phyloP scores from a whole-genome alignment of 2,113 vertebrate genomes.

The Microtus pennsylvanicus region DNA sequence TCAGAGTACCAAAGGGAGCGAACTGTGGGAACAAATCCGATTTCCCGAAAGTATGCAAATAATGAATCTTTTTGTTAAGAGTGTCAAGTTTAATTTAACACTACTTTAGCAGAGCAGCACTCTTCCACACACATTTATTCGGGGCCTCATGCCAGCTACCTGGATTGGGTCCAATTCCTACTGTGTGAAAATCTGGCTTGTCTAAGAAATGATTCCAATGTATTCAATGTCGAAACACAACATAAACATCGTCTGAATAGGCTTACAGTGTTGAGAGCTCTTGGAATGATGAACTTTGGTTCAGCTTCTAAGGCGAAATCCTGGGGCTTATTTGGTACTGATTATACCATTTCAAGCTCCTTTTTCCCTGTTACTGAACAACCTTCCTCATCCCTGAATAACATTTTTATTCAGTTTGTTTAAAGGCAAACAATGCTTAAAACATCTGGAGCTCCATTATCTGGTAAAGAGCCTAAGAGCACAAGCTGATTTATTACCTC shows the following conservation, averaged over 20 bases:
- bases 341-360: conserved; percentile 38
- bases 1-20: conserved; percentile 56
- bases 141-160: conserved; percentile 45
- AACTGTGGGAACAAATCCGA: conserved; percentile 69
- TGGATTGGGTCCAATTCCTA: conserved; percentile 70
- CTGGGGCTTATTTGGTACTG: conserved; percentile 40
- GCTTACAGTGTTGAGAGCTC: conserved; percentile 56
- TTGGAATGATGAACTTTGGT: conserved; percentile 57
- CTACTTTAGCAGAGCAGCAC: conserved; percentile 42
- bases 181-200: conserved; percentile 72
- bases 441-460: conserved; percentile 46
- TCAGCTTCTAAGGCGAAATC: conserved; percentile 55
- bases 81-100: conserved; percentile 74
- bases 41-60: conserved; percentile 64
- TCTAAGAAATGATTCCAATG: conserved; percentile 47
- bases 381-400: not conserved
- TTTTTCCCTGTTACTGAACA: not conserved
- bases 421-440: conserved; percentile 35
- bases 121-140: conserved; percentile 54
- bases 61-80: conserved; percentile 77
- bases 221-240: conserved; percentile 67
- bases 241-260: conserved; percentile 60
- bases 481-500: conserved; percentile 56
- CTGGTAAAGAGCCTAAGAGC: conserved; percentile 13
- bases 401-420: conserved; percentile 39